Conservation (phyloP, 2,888 invertebrate species). For the Drosophila sordidapex region DNA sequence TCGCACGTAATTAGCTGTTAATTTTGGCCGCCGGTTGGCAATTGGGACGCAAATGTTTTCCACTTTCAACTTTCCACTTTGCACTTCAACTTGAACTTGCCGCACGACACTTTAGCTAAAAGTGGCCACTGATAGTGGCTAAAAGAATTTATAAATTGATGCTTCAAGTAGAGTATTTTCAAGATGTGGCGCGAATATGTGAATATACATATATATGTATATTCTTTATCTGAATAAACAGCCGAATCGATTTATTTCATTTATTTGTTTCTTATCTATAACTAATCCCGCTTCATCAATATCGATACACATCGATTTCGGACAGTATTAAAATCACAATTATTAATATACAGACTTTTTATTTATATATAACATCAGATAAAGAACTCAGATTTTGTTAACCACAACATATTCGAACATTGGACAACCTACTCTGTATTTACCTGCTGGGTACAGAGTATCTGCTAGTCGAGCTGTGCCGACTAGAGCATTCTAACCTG, state of each 20-base stretch:
- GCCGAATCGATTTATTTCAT: neutral
- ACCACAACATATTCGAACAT: too few relatives aligned
- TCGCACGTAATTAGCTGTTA: conserved; percentile 75
- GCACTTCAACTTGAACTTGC: conserved; percentile 58
- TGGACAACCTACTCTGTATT: neutral
- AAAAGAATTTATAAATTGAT: neutral
- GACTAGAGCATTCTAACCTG: neutral
- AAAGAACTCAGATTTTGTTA: neutral
- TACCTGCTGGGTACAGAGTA: neutral
- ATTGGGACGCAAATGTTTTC: neutral
- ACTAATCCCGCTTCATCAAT: too few relatives aligned
- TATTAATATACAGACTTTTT: neutral
- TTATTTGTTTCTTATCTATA: neutral
- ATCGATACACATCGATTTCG: neutral
- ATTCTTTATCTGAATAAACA: neutral
- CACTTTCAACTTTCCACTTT: conserved; percentile 34
- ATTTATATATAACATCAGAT: neutral
- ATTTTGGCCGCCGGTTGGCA: conserved; percentile 63
- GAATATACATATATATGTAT: neutral
- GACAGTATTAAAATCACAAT: neutral
- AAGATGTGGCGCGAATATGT: too few relatives aligned
- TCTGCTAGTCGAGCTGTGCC: neutral
- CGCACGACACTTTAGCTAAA: conserved; percentile 27
- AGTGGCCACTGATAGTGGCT: neutral
- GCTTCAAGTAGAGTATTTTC: neutral